Percentiles rank a stretch among this genome's conserved stretches.
phyloP scores from a whole-genome alignment of 2,797 vertebrate genomes.

The Pipistrellus pygmaeus region DNA sequence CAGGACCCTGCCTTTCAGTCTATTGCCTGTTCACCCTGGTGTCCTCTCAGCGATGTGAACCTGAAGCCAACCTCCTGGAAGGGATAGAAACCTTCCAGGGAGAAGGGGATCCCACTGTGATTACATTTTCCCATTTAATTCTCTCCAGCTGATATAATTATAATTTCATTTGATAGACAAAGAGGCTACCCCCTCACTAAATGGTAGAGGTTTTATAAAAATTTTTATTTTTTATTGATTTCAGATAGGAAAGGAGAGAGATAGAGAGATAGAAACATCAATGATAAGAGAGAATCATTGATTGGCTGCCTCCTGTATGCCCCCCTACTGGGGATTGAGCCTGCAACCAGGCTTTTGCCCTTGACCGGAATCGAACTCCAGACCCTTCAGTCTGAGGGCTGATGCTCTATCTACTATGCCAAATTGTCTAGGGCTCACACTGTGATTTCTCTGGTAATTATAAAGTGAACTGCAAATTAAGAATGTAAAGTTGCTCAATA shows the following conservation, averaged over 20 bases:
- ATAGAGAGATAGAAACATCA: no score
- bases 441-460: not conserved
- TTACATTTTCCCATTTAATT: not conserved
- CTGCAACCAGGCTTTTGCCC: no score
- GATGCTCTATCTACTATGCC: no score
- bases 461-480: constrained; percentile 12
- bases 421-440: no score
- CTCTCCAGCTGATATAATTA: not conserved
- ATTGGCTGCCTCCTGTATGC: no score
- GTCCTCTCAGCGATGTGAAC: not conserved
- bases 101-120: not conserved
- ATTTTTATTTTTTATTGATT: no score
- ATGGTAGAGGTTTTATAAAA: not conserved
- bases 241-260: no score
- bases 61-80: not conserved
- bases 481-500: not conserved
- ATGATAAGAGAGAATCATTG: no score
- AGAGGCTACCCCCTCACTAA: not conserved
- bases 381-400: no score
- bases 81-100: not conserved
- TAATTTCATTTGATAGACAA: not conserved
- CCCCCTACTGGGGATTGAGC: no score
- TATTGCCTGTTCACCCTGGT: not conserved
- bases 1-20: not conserved
- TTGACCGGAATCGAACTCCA: no score